Evolutionary conservation across 1,140 invertebrate genomes (phyloP).

Genomic region (Sitobion miscanthi): DNA sequence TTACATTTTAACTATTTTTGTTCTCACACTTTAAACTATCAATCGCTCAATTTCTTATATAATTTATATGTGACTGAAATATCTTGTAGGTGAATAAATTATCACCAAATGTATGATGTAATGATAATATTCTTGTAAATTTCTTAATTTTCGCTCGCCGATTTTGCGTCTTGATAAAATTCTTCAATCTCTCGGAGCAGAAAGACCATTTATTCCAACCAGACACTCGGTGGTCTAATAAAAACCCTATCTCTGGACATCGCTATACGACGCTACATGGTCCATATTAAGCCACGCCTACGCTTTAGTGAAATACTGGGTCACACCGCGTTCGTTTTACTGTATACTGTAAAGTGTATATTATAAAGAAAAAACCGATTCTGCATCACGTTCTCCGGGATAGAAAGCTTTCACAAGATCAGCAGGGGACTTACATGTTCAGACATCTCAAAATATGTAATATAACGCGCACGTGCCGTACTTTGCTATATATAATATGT

Average conservation of each 20-base stretch:
- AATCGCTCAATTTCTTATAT: background rate
- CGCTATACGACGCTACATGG: background rate
- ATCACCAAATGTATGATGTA: background rate
- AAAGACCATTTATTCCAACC: background rate
- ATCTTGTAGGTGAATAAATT: no score
- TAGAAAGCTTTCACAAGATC: conserved; percentile 36
- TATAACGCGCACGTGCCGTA: background rate
- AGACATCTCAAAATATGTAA: background rate
- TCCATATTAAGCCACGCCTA: background rate
- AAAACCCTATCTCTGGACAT: background rate
- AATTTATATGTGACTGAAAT: background rate
- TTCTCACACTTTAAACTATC: background rate
- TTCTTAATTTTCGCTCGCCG: background rate
- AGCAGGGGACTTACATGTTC: conserved; percentile 17
- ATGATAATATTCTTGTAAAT: background rate
- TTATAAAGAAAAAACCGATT: background rate
- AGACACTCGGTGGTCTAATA: background rate
- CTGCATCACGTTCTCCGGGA: background rate
- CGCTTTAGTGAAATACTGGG: background rate
- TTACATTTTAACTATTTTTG: background rate
- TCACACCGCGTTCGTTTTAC: background rate
- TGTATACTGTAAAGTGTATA: background rate
- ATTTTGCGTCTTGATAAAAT: background rate
- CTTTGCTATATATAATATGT: background rate
- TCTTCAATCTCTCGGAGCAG: background rate